A percentile compares a stretch with the other conserved stretches of the same genome.
Evolutionary conservation across 1,140 invertebrate species (phyloP).

Genomic region (Rhopalosiphum maidis): DNA sequence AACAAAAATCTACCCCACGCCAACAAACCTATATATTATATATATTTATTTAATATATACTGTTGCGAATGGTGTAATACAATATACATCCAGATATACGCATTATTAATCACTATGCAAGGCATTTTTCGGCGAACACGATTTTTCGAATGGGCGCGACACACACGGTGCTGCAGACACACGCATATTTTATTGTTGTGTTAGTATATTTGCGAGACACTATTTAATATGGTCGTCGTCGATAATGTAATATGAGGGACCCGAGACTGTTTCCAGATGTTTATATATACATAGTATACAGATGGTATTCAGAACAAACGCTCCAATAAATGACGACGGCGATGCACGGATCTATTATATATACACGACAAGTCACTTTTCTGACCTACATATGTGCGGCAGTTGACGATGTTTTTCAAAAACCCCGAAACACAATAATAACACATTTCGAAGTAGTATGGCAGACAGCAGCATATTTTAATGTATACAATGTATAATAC

Average conservation of each 20-base stretch:
- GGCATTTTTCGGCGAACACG: neutral
- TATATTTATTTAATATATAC: neutral
- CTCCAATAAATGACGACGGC: neutral
- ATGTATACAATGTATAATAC: neutral
- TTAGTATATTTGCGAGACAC: neutral
- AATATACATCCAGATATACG: neutral
- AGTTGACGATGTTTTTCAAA: conserved; percentile 38
- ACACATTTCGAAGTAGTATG: conserved; percentile 4
- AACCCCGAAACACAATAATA: conserved; percentile 6
- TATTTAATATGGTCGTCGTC: neutral
- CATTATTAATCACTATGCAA: conserved; percentile 1
- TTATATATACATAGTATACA: neutral
- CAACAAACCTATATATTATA: neutral
- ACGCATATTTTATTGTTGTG: conserved; percentile 27
- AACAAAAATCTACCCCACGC: neutral
- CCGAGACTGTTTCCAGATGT: conserved; percentile 54
- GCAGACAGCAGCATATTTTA: neutral
- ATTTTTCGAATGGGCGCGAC: conserved; percentile 7
- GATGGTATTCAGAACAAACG: conserved; percentile 42
- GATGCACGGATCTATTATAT: neutral
- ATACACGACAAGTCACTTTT: conserved; percentile 29
- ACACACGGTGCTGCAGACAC: too few species aligned
- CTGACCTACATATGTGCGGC: conserved; percentile 44
- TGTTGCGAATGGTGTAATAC: neutral
- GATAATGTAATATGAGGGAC: conserved; percentile 23